Evolutionary conservation across 1,140 invertebrate genomes (phyloP), one percentile per base, ranked within the genome.

Genomic region (Heliconius hermathena): DNA sequence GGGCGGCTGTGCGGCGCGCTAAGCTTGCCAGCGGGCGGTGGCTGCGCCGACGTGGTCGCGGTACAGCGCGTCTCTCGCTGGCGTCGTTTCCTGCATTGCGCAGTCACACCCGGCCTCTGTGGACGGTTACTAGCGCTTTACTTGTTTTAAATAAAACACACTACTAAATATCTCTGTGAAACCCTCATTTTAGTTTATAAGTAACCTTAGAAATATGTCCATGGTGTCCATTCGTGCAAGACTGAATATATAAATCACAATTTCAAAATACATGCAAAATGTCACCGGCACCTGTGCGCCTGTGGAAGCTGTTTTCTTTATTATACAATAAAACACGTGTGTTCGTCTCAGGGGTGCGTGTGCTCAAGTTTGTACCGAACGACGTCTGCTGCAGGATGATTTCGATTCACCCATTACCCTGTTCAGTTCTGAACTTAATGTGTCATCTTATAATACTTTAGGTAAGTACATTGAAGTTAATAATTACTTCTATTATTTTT

Each of bases 1-100:
- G 91, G 90, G 75, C 87, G 86, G 80, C 84, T 92, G 87, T 90
- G 89, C 83, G 89, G 86, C 81, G 89, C 90, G 81, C 78, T 91
- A 74, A 84, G 83, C 73, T 82, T 85, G 74, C 78, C 75, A 79
- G 81, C 54, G 18, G 76, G n/a, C 13, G 73, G 5, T 73, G 66
- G 76, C n/a, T 89, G 90, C 81, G 88, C 86, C 41, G 81, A 81
- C 75, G 78, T 81, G 76, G 83, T 87, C 76, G 87, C 81, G 16
- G 89, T 86, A 71, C 85, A 84, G 79, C 82, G 79, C 79, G 79
- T 92, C 36, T 74, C 88, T 80, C 88, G 83, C 75, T 89, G 88
- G 89, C 86, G 88, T 9, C 81, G 81, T 54, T 92, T 92, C 73
- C 81, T 92, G 78, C 89, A 89, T 57, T 92, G 90, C 80, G 89